Evolutionary conservation across 2,888 invertebrate genomes (phyloP).

Genomic region (Tachina fera): DNA sequence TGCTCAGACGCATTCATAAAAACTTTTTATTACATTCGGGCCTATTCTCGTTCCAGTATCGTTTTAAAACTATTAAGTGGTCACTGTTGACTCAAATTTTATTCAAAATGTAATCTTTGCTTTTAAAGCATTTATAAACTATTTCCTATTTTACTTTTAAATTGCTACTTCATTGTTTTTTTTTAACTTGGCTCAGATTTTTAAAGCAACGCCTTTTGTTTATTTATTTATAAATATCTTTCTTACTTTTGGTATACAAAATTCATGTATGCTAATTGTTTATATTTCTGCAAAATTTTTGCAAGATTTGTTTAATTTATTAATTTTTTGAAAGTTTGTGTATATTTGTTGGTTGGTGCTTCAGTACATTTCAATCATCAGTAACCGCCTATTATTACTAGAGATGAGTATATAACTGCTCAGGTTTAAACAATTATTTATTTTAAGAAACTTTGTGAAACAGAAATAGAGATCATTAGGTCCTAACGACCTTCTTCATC

Average conservation of each 20-base stretch:
- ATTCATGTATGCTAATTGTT: not conserved
- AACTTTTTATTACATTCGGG: no score
- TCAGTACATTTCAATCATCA: conserved; percentile 43
- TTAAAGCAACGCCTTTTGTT: conserved; percentile 52
- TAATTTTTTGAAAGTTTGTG: not conserved
- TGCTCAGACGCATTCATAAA: no score
- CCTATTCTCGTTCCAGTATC: no score
- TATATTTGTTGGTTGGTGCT: not conserved
- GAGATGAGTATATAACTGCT: not conserved
- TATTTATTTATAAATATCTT: not conserved
- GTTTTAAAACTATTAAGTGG: no score
- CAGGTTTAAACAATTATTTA: not conserved
- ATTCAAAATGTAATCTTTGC: conserved; percentile 6
- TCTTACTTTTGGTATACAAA: not conserved
- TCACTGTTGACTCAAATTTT: not conserved
- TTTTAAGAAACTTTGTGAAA: no score
- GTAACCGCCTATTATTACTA: conserved; percentile 45
- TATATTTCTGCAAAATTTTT: conserved; percentile 31
- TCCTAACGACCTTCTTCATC: no score
- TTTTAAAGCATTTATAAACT: conserved; percentile 4
- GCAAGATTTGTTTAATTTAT: conserved; percentile 32
- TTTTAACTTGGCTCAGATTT: conserved; percentile 24
- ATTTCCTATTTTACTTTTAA: conserved; percentile 25
- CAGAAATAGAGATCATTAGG: no score
- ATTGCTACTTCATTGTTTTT: conserved; percentile 6